Base-by-base conservation (phyloP, 2,797 vertebrate species). In the Orientallactaga sibirica region DNA sequence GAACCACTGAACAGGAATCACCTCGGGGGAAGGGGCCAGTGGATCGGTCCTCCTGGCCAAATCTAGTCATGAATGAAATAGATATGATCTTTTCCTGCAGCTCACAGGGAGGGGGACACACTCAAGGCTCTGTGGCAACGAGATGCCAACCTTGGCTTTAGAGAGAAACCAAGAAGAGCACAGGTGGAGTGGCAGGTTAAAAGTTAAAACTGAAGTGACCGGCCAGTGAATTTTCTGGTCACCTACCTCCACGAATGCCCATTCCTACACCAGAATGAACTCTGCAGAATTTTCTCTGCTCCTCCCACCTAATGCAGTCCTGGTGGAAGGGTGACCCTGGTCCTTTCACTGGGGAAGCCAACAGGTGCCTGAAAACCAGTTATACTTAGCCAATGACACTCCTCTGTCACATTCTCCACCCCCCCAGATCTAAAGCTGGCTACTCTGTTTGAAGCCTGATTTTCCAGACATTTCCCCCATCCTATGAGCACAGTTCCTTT, bases 1-100 rank as follows among this genome's bases (percentile, higher is more conserved):
- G 41, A 41, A 43, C 58, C 4, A 1, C 66, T 19, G 19, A 19
- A 7, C 15, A 3, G 5, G 48, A 37, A 3, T 25, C 73, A 33
- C n/a, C 58, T 5, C 8, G 24, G 33, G 58, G 19, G 19, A 0
- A 4, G 18, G n/a, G 15, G 29, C 2, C 29, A 25, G 55, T 18
- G 24, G 29, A 3, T 8, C 41, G 68, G 18, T 2, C 14, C 55
- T 16, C 10, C 62, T 12, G 9, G 68, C 68, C 67, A 29, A 48
- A 37, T 8, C 25, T 37, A 6, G 67, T 79, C 27, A 22, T 73
- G 33, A n/a, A n/a, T 11, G 25, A 22, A 81, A 16, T 8, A 25
- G 77, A 64, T 4, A 20, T 68, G 70, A 52, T 8, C 62, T 62
- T 61, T 22, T 27, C 25, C 41, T 0, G 29, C 4, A 74, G n/a